Base-by-base conservation (phyloP, 2,113 vertebrate species). In the Rhizomys pruinosus region DNA sequence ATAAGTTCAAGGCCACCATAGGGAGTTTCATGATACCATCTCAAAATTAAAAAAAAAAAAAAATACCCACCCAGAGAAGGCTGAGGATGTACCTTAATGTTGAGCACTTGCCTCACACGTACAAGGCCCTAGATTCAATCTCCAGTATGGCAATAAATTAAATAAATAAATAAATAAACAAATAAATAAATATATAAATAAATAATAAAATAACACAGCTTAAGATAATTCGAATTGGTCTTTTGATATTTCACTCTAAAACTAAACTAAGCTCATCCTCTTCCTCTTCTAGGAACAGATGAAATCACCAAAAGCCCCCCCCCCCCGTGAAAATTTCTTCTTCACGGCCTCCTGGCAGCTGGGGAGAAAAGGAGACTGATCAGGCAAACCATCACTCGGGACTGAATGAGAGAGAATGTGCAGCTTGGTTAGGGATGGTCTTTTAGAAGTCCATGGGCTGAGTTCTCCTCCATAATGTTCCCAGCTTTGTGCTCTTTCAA, bases 171-270 rank as follows among this genome's bases (percentile, higher is more conserved):
- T 44, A 71, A 77, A 73, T 42, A 1, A 72, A 12, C 1, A 37
- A 87, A 42, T 89, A 25, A 76, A 16, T 71, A 66, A 85, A 63
- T 64, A 82, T 39, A 59, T 42, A 81, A 66, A 22, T 44, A 71
- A 77, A 73, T 42, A 74, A 68, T 47, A 72, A 73, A 82, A 87
- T 20, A 64, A 81, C 25, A 76, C 2, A 76, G 44, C 6, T 69
- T 77, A 29, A 42, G 32, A 9, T 19, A 32, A 85, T 52, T 44
- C 9, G 7, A 39, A 32, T 6, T 71, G 42, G 68, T 23, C 87
- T 69, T 32, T 29, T 87, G 25, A 59, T 34, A 64, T 27, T 69
- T 85, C 39, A 16, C 37, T 66, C 66, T 11, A 37, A 32, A 37
- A 22, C 57, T 88, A 39, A 79, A 71, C 6, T n/a, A 79, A n/a